Percentiles rank a stretch among this genome's conserved stretches.
Evolutionary conservation across 35 echinoderm and acorn worm genomes (phyloP).

Genomic region (Strongylocentrotus purpuratus): DNA sequence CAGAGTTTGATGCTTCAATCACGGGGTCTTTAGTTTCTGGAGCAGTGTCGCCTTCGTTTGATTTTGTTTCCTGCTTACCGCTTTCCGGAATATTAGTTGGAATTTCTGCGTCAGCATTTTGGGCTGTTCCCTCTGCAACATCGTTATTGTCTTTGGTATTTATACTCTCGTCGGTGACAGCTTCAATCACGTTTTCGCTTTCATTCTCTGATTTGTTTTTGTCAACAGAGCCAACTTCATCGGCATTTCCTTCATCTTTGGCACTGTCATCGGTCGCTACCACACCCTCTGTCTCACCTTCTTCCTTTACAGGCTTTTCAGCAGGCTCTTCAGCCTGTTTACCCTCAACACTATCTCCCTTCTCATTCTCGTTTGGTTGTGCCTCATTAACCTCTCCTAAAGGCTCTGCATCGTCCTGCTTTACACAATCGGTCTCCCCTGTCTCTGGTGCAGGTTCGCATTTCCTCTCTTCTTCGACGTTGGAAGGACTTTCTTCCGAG

Average conservation of each 20-base stretch:
- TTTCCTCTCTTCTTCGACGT: not conserved
- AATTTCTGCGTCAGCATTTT: not conserved
- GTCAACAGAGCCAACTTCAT: constrained; percentile 6
- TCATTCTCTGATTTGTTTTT: constrained; percentile 15
- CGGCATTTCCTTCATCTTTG: constrained; percentile 8
- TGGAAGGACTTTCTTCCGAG: not conserved
- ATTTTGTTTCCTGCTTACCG: not conserved
- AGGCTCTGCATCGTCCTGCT: constrained; percentile 27
- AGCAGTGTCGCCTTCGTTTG: constrained; percentile 29
- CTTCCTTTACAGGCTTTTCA: not conserved
- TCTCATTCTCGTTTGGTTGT: not conserved
- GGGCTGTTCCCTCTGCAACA: not conserved
- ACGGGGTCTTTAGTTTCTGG: not conserved
- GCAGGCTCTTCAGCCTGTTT: not conserved
- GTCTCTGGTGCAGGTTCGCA: not conserved
- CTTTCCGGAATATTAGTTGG: not conserved
- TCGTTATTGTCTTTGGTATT: not conserved
- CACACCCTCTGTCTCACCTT: not conserved
- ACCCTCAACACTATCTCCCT: not conserved
- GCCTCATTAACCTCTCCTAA: constrained; percentile 11
- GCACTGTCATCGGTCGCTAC: constrained; percentile 3
- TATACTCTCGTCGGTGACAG: not conserved
- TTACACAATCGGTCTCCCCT: not conserved
- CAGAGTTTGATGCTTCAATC: not conserved
- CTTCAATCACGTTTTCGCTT: constrained; percentile 20